phyloP scores from a whole-genome alignment of 2,113 vertebrate genomes.

The Vulpes lagopus region DNA sequence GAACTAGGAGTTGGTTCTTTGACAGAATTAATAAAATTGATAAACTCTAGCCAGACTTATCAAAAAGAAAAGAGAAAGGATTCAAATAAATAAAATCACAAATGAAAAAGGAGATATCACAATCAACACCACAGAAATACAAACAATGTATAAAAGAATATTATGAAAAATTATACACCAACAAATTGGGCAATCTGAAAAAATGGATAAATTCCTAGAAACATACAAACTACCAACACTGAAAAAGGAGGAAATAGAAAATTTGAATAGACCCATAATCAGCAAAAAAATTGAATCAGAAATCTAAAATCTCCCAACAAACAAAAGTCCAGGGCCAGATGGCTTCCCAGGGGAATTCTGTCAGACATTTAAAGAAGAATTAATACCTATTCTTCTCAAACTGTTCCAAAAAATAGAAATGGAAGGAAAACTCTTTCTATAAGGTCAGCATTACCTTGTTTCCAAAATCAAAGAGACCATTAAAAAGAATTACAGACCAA shows the following conservation, averaged over 20 bases:
- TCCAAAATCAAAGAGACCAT: background rate
- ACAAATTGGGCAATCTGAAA: background rate
- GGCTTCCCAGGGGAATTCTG: background rate
- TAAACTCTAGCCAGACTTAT: background rate
- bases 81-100: background rate
- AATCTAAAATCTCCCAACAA: background rate
- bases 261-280: background rate
- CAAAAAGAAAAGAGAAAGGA: background rate
- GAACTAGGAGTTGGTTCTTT: background rate
- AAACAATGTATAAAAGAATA: background rate
- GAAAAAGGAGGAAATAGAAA: background rate
- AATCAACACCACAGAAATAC: background rate
- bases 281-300: background rate
- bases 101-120: background rate
- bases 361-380: background rate
- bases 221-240: background rate
- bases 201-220: background rate
- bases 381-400: background rate
- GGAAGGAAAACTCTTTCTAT: background rate
- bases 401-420: background rate
- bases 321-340: background rate
- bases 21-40: background rate
- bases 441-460: background rate
- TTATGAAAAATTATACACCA: background rate
- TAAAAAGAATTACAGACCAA: background rate